Evolutionary conservation across 2,797 vertebrate species (phyloP), one percentile per base, ranked within the genome.

Genomic region (Buceros bicornis): DNA sequence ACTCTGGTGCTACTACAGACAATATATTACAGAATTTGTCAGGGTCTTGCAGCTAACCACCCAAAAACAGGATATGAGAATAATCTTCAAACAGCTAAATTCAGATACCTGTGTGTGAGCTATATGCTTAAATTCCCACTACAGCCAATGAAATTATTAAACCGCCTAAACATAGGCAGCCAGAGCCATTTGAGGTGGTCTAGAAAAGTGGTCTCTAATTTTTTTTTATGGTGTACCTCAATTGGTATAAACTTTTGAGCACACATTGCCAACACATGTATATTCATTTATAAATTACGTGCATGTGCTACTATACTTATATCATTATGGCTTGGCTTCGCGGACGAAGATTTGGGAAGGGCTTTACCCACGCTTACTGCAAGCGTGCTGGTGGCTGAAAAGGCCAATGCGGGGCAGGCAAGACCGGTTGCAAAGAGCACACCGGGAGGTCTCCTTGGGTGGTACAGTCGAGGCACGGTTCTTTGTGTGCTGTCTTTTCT

Each of bases 221-320:
- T 16, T 16, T 57, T 57, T 28, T 64, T 4, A 5, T 43, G 54
- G 11, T 11, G 2, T 64, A 29, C 4, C 8, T 31, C 12, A 45
- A 28, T 31, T 0, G 0, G 14, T 31, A 72, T 81, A 58, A 66
- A 5, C 5, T 13, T 72, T 29, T 57, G 8, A 56, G 7, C 5
- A 40, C 5, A 28, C 13, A 16, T 33, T 3, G 2, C 2, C 47
- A 61, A 16, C 3, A 13, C 40, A 21, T 16, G 4, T 45, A 4
- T 28, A 33, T 51, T 65, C 54, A 58, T 58, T 60, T n/a, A 14
- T 29, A 76, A 60, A 54, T 19, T n/a, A n/a, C 43, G n/a, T 10
- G 22, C 13, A 25, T 22, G 5, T 33, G n/a, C 13, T 51, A 33
- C 9, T 57, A 19, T n/a, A 33, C 5, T 33, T 64, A 25, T 4